Evolutionary conservation across 2,113 vertebrate genomes (phyloP), one percentile per base, ranked within the genome.

Genomic region (Hippocampus guttulatus): DNA sequence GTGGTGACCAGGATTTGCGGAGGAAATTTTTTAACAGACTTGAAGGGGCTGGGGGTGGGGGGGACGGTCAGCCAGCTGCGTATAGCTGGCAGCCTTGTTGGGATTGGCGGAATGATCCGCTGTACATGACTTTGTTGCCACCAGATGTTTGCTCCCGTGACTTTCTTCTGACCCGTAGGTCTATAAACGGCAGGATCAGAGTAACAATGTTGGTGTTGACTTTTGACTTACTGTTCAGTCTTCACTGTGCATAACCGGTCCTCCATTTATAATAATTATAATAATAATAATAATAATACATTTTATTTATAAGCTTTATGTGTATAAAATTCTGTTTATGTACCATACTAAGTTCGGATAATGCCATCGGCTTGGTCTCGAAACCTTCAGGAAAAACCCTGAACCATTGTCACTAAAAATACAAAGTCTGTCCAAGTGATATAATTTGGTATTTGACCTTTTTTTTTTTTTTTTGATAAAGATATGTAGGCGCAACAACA

Each of bases 41-140:
- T 33, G 3, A 45, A 64, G 57, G 54, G 63, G 58, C 70, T 38
- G 78, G 81, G 77, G 45, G 27, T 30, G 23, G 67, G 45, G 63
- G 72, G 67, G 60, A 2, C 25, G 73, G 68, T 79, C 75, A 77
- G 81, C 79, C 90, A 90, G 87, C 87, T 89, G 86, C 81, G 77
- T 63, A 80, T 67, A 70, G 79, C 75, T 89, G 87, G 86, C 81
- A 81, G 84, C 72, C 40, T 69, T 68, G 73, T 33, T 33, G 68
- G 70, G 76, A 75, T 71, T 82, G 85, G 82, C 79, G 3, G 23
- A 67, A 69, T 87, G 75, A 84, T 84, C 84, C 82, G 70, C 85
- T 41, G 64, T 51, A 25, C 33, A 20, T 20, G 12, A 45, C 70
- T 81, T 78, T 64, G 58, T 69, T 57, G 23, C 63, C 76, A 81